Percentiles rank a stretch among this genome's conserved stretches.
These are phyloP conservation scores for Tenthredo scrophulariae DNA, from an alignment of 2,888 invertebrate genomes.

Conservation along the genomic window DNA sequence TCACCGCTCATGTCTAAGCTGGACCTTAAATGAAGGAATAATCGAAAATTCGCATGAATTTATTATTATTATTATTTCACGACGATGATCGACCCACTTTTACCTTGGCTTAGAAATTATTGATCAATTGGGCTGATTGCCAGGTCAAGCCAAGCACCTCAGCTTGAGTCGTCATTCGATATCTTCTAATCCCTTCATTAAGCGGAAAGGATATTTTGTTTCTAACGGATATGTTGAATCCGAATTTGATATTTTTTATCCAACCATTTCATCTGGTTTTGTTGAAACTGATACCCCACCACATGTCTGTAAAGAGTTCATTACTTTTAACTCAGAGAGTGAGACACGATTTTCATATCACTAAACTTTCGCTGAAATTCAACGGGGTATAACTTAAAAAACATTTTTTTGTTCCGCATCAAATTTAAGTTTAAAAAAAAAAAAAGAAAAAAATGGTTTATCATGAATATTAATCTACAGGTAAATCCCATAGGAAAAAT, in stretches of 20 bases:
- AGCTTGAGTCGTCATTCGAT: background rate
- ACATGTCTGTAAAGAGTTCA: too few relatives aligned
- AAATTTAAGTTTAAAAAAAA: too few relatives aligned
- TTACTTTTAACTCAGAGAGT: too few relatives aligned
- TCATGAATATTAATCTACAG: background rate
- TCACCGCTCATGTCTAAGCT: background rate
- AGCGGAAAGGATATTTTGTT: background rate
- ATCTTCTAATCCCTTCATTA: background rate
- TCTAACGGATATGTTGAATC: background rate
- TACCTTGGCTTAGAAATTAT: slow-evolving; percentile 28
- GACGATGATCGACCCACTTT: slow-evolving; percentile 44
- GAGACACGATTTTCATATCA: too few relatives aligned
- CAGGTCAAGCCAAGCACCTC: background rate
- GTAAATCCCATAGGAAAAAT: background rate
- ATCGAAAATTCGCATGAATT: slow-evolving; percentile 14
- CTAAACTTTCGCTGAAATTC: too few relatives aligned
- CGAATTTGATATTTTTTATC: background rate
- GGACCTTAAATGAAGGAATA: background rate
- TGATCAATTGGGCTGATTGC: background rate
- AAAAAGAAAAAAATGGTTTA: too few relatives aligned
- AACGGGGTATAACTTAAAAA: too few relatives aligned
- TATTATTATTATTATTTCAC: slow-evolving; percentile 12
- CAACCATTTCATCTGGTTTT: background rate
- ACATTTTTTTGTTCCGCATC: too few relatives aligned
- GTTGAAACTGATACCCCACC: too few relatives aligned